Evolutionary conservation across 2,113 vertebrate genomes (phyloP), one percentile per base, ranked within the genome.

Genomic region (Dissostichus mawsoni): DNA sequence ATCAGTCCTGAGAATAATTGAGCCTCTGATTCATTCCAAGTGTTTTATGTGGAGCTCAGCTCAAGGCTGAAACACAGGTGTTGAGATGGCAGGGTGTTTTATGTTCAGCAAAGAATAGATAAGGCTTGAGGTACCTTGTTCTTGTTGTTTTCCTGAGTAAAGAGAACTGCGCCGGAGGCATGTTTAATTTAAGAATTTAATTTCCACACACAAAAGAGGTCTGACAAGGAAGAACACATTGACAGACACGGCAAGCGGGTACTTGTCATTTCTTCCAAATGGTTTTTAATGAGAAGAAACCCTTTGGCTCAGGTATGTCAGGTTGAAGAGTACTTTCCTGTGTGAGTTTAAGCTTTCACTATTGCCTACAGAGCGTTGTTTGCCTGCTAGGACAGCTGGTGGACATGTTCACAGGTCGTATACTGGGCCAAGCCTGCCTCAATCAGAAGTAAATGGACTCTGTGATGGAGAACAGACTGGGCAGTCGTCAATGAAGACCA

Each of bases 151-250:
- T 90, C 71, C 72, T 81, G 58, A 61, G 62, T 70, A 81, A 72
- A 87, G 66, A 74, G 79, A 87, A 89, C 82, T 88, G 70, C 4
- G 75, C 90, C 88, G 63, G 83, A 87, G 88, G 80, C 86, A 78
- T 67, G 61, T 90, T 94, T 92, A 93, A 94, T 93, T 94, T 93
- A 84, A 90, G 87, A 90, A 92, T 94, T 93, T 90, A 93, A 94
- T 95, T 93, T 92, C 81, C 90, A 85, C 87, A 82, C 87, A 89
- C 85, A 91, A 92, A 92, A 81, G 91, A 93, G 92, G 92, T 92
- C 93, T 89, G 84, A 67, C 80, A 92, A 90, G 81, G 89, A 90
- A 87, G 91, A 91, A 87, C 85, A 92, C 89, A 93, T 88, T 89
- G 87, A 89, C 86, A 88, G 88, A 90, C 85, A 79, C 80, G 65